These are phyloP conservation scores for Eira barbara DNA, from an alignment of 2,113 vertebrate species.

Conservation along the genomic window DNA sequence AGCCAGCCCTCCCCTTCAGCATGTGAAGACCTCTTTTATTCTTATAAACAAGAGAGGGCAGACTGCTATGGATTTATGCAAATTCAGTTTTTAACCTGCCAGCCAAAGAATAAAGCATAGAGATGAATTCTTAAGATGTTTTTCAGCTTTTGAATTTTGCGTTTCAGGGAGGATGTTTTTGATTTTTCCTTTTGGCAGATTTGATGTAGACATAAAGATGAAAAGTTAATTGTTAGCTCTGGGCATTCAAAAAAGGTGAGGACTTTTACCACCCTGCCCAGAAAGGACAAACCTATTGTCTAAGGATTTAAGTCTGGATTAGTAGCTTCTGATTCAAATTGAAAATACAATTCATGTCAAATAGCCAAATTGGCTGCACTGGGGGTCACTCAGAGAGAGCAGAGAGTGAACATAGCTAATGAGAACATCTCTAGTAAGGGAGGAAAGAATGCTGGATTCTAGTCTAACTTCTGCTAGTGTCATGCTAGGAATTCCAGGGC, in stretches of 20 bases:
- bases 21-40: slow-evolving; percentile 33
- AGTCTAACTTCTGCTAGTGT: not conserved
- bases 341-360: slow-evolving; percentile 62
- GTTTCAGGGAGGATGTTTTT: slow-evolving; percentile 52
- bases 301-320: slow-evolving; percentile 57
- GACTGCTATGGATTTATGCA: slow-evolving; percentile 62
- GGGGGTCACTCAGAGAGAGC: slow-evolving; percentile 27
- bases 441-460: not conserved
- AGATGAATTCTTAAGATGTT: slow-evolving; percentile 61
- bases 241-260: slow-evolving; percentile 52
- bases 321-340: slow-evolving; percentile 63
- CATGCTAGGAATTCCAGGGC: not conserved
- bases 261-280: slow-evolving; percentile 17
- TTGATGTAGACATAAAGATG: slow-evolving; percentile 61
- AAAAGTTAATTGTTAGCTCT: slow-evolving; percentile 67
- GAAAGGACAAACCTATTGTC: slow-evolving; percentile 54
- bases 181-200: slow-evolving; percentile 64
- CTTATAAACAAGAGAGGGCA: slow-evolving; percentile 20
- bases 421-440: not conserved
- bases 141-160: slow-evolving; percentile 64
- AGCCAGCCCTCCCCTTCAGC: not conserved
- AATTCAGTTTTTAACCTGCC: slow-evolving; percentile 68
- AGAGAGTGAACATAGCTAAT: slow-evolving; percentile 11
- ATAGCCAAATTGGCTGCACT: slow-evolving; percentile 48
- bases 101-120: slow-evolving; percentile 41